Evolutionary conservation across 2,113 vertebrate species (phyloP), one percentile per base, ranked within the genome.

Genomic region (Ivindomyrus marchei): DNA sequence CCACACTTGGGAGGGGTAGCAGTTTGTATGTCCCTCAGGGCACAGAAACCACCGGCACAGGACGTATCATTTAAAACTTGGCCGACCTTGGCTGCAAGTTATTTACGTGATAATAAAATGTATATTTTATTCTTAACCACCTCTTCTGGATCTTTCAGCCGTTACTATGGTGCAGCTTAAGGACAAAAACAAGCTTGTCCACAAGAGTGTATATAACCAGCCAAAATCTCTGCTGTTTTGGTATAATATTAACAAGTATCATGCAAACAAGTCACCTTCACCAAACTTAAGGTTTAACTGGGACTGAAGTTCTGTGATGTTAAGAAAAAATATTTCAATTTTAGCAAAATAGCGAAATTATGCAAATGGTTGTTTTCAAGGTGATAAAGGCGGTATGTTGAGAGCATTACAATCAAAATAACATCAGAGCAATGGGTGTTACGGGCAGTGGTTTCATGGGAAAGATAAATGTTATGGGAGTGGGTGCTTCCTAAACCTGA

Each of bases 51-150:
- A 0, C 31, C 15, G 5, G 74, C 74, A 19, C 31, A 2, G 36
- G 74, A 36, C 13, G 0, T 19, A 42, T 42, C 27, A 39, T 77
- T 77, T 77, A 77, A 77, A 77, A 77, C 36, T 42, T 77, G 15
- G 4, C 74, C 17, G 17, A 42, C 36, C 36, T 80, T 80, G 36
- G 74, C 74, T 80, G 36, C 15, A 36, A 39, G 31, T 36, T 80
- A 80, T 80, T 80, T 80, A 77, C 17, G 36, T 42, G 31, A 80
- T 80, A 80, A 80, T 80, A 80, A 80, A 80, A 80, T 80, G 36
- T 7, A 19, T 80, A 42, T 80, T 19, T 80, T 39, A 17, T 80
- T 8, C 36, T 80, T 80, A 80, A n/a, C 15, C 36, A 42, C 6
- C 4, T 42, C 17, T 42, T 36, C 36, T 42, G 13, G 36, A 42